Percentiles rank a stretch among this genome's conserved stretches.
phyloP scores from a whole-genome alignment of 2,113 vertebrate genomes.

The Pachycephala philippinensis region DNA sequence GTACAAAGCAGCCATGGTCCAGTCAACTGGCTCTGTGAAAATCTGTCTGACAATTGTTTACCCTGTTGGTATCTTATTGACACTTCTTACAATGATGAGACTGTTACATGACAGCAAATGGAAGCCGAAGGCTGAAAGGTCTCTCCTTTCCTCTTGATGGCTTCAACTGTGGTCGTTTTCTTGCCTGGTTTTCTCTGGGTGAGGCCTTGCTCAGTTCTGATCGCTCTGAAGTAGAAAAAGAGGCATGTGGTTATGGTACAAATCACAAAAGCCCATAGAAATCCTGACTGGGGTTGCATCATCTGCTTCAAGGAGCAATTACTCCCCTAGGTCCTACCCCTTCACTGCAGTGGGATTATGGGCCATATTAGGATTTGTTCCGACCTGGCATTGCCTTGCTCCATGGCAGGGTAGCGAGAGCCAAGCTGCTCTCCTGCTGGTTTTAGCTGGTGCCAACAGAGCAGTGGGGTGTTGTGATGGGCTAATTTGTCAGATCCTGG shows the following conservation, averaged over 20 bases:
- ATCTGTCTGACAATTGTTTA: constrained; percentile 67
- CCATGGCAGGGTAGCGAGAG: neutral
- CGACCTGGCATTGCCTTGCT: neutral
- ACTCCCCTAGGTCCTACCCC: neutral
- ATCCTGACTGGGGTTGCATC: neutral
- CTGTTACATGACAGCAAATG: neutral
- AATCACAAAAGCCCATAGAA: neutral
- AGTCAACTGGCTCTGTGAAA: constrained; percentile 63
- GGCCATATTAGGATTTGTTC: neutral
- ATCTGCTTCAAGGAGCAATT: neutral
- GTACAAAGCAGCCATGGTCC: constrained; percentile 58
- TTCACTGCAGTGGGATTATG: neutral
- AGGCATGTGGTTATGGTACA: neutral
- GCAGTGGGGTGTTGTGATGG: neutral
- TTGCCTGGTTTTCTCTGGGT: neutral
- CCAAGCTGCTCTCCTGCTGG: neutral
- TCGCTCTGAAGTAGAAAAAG: neutral
- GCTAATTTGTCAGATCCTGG: neutral
- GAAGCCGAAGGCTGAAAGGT: neutral
- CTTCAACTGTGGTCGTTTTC: neutral
- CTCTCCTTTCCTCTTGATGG: neutral
- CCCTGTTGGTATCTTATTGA: constrained; percentile 54
- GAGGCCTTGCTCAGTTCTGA: neutral
- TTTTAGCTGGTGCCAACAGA: neutral
- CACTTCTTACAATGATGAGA: constrained; percentile 46